Conservation (phyloP, 1,140 invertebrate species). For the Drosophila lini region DNA sequence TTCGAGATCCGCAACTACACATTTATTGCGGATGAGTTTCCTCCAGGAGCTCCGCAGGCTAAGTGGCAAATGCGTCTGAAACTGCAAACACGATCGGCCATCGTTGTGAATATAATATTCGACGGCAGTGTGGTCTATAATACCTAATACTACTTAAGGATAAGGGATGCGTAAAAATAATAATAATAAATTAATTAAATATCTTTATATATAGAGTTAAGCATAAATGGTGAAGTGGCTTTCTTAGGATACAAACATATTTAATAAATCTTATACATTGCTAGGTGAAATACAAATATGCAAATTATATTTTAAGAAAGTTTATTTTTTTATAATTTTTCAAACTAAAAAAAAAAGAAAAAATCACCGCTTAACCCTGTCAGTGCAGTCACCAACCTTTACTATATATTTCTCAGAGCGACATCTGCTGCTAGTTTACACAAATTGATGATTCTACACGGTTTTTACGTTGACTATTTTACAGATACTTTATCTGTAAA, state of each 20-base stretch:
- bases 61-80: slow-evolving; percentile 42
- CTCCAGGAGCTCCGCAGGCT: slow-evolving; percentile 32
- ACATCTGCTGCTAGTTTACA: background rate
- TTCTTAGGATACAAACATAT: background rate
- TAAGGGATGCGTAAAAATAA: background rate
- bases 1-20: slow-evolving; percentile 59
- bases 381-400: background rate
- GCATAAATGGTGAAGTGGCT: no score
- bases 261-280: background rate
- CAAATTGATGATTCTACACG: background rate
- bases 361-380: background rate
- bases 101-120: slow-evolving; percentile 6
- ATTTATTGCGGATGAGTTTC: slow-evolving; percentile 51
- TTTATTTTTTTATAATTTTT: background rate
- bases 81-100: slow-evolving; percentile 6
- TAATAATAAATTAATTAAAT: background rate
- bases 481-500: slow-evolving; percentile 4
- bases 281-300: background rate
- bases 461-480: background rate
- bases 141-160: slow-evolving; percentile 37
- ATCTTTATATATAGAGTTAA: no score
- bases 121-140: slow-evolving; percentile 42
- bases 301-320: background rate
- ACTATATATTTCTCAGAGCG: background rate
- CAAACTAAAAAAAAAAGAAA: background rate